Evolutionary conservation across 2,113 vertebrate genomes (phyloP).

Genomic region (Ginglymostoma cirratum): DNA sequence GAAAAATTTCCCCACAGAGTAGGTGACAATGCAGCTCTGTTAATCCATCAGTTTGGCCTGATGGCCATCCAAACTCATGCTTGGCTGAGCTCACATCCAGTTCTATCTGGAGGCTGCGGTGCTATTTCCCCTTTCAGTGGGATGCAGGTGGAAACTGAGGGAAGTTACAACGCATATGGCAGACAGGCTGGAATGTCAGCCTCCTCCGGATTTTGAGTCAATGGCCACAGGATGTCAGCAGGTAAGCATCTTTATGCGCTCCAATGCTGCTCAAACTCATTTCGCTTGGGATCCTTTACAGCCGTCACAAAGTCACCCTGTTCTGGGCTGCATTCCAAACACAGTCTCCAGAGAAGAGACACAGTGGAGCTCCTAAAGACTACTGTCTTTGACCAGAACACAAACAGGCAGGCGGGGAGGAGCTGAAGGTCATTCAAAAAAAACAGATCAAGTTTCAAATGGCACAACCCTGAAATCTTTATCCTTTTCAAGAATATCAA

Average conservation of each 20-base stretch:
- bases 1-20: neutral
- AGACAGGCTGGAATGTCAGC: constrained; percentile 33
- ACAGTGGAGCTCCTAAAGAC: neutral
- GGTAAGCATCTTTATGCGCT: constrained; percentile 34
- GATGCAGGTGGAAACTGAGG: neutral
- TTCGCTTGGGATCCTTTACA: constrained; percentile 38
- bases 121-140: constrained; percentile 6
- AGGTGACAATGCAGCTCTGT: neutral
- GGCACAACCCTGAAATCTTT: neutral
- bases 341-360: constrained; percentile 3
- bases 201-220: constrained; percentile 26
- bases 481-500: neutral
- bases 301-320: constrained; percentile 35
- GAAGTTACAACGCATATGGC: constrained; percentile 34
- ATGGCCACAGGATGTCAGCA: constrained; percentile 36
- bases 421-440: constrained; percentile 28
- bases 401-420: constrained; percentile 7
- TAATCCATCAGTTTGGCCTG: constrained; percentile 19
- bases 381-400: constrained; percentile 28
- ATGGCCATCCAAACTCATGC: constrained; percentile 27
- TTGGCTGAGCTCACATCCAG: neutral
- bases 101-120: constrained; percentile 10
- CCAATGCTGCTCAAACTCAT: constrained; percentile 36
- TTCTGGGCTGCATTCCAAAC: constrained; percentile 35
- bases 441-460: constrained; percentile 4